Percentiles rank a stretch among this genome's conserved stretches.
Evolutionary conservation across 2,797 vertebrate genomes (phyloP).

Genomic region (Xenentodon cancila): DNA sequence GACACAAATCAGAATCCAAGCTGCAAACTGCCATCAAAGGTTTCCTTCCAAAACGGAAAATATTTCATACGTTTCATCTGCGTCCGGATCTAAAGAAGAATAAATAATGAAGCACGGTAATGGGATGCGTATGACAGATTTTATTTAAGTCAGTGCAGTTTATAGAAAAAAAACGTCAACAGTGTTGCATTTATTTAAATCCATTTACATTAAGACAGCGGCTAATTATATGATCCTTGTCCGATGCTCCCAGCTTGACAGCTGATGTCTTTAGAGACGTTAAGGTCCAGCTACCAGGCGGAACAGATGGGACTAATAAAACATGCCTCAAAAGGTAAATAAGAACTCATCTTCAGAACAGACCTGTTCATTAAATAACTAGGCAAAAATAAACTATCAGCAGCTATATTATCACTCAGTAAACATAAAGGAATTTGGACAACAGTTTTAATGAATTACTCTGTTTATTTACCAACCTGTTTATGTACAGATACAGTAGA

Average conservation of each 20-base stretch:
- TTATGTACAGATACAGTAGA: conserved; percentile 46
- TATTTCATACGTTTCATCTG: conserved; percentile 1
- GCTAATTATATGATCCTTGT: background rate
- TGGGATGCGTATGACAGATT: background rate
- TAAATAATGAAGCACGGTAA: background rate
- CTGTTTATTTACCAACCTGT: conserved; percentile 57
- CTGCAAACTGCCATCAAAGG: background rate
- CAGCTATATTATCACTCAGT: conserved; percentile 1
- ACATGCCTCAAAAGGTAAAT: background rate
- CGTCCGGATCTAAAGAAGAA: background rate
- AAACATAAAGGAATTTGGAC: conserved; percentile 19
- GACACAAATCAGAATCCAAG: background rate
- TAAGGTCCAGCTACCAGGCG: conserved; percentile 1
- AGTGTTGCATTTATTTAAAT: background rate
- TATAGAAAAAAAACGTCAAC: background rate
- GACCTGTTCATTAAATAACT: background rate
- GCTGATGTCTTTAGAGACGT: background rate
- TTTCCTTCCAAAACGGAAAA: conserved; percentile 6
- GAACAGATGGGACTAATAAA: background rate
- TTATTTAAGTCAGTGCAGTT: conserved; percentile 9
- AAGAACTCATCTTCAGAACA: background rate
- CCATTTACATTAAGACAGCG: conserved; percentile 1
- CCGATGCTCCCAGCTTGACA: background rate
- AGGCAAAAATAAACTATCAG: too few species aligned
- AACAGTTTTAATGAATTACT: conserved; percentile 44